Evolutionary conservation across 2,797 vertebrate genomes (phyloP).

Genomic region (Petrocephalus schoutedeni): DNA sequence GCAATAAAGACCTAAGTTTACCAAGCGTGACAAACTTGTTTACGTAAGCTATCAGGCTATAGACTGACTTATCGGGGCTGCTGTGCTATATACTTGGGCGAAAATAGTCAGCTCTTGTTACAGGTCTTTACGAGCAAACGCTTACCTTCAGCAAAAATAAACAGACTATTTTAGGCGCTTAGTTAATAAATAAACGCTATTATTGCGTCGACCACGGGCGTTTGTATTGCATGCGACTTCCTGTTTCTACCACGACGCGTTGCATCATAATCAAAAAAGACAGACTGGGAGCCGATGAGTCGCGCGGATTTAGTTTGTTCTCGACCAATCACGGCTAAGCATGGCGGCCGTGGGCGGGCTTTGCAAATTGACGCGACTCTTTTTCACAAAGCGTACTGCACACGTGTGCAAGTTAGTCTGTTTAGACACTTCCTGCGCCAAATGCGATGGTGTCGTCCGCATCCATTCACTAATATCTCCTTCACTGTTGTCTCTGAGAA

Average conservation of each 20-base stretch:
- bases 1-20: background rate
- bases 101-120: background rate
- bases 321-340: slow-evolving; percentile 42
- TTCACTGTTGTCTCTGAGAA: background rate
- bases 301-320: background rate
- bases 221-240: background rate
- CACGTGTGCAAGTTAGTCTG: background rate
- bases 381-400: background rate
- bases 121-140: background rate
- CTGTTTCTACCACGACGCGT: background rate
- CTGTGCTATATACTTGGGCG: background rate
- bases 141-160: slow-evolving; percentile 21
- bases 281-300: background rate
- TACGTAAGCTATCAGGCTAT: slow-evolving; percentile 29
- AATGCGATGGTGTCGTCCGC: background rate
- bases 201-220: background rate
- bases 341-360: slow-evolving; percentile 29
- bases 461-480: background rate
- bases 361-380: slow-evolving; percentile 33
- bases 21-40: background rate
- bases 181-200: background rate
- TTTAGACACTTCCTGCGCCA: background rate
- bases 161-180: slow-evolving; percentile 12
- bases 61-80: background rate
- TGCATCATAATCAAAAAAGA: background rate